Conservation (phyloP, 2,797 vertebrate genomes). For the Gallinago stenura region DNA sequence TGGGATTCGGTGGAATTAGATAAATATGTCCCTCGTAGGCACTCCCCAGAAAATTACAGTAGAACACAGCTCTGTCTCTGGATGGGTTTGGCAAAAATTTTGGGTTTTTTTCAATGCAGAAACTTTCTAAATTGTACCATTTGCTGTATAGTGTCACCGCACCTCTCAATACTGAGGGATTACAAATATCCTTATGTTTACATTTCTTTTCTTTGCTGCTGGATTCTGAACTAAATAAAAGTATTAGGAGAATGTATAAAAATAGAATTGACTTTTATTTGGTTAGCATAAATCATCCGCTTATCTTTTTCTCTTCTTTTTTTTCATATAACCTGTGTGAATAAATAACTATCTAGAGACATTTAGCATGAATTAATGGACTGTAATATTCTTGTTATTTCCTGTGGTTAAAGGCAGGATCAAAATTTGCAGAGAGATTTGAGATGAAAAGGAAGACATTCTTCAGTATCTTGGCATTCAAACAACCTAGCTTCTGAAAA, state of each 20-base stretch:
- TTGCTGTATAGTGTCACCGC: background rate
- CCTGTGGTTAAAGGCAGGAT: background rate
- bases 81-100: constrained; percentile 74
- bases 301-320: background rate
- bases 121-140: background rate
- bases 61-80: constrained; percentile 58
- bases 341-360: constrained; percentile 46
- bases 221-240: constrained; percentile 25
- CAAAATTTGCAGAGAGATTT: constrained; percentile 8
- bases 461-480: constrained; percentile 36
- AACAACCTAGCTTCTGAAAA: constrained; percentile 45
- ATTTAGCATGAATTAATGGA: background rate
- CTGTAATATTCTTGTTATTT: background rate
- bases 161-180: background rate
- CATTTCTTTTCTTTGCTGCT: background rate
- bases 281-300: background rate
- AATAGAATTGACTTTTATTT: constrained; percentile 55
- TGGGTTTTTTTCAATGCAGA: constrained; percentile 39
- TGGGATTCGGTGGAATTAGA: constrained; percentile 70
- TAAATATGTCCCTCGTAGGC: constrained; percentile 72
- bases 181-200: background rate
- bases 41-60: constrained; percentile 77
- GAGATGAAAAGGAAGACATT: constrained; percentile 43
- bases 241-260: constrained; percentile 34
- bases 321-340: background rate